Conservation (phyloP, 2,113 vertebrate genomes). For the Catharus bicknelli region DNA sequence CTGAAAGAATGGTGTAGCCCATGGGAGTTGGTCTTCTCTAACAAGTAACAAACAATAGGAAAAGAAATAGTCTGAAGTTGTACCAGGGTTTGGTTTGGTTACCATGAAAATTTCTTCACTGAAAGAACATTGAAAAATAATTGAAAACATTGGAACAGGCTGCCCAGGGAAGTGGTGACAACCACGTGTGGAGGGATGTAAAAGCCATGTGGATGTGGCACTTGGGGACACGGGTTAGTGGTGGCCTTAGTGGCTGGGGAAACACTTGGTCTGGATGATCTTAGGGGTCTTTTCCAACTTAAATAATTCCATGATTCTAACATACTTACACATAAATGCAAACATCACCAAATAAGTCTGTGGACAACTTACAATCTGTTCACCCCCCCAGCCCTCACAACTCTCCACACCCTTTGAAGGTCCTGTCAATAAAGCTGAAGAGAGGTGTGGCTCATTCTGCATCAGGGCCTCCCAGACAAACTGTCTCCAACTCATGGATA, state of each 20-base stretch:
- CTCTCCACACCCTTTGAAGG: background rate
- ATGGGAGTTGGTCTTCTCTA: fast-evolving
- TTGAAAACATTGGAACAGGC: background rate
- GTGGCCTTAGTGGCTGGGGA: background rate
- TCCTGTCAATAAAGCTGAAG: background rate
- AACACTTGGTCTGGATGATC: background rate
- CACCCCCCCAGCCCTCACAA: background rate
- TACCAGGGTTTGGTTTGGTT: too few species aligned
- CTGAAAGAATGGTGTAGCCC: background rate
- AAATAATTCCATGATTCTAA: background rate
- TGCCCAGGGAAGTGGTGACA: background rate
- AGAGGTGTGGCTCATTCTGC: background rate
- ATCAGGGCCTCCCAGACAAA: background rate
- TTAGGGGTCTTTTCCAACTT: background rate
- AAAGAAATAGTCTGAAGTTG: background rate
- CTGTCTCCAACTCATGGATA: background rate
- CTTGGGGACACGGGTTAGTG: background rate
- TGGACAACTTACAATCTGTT: background rate
- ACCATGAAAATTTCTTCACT: background rate
- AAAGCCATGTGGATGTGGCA: background rate
- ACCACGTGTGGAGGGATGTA: background rate
- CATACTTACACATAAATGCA: background rate
- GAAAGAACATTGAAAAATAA: background rate
- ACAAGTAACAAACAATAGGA: fast-evolving
- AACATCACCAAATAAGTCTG: background rate